phyloP scores from a whole-genome alignment of 2,888 invertebrate species.

The Drosophila picticornis region DNA sequence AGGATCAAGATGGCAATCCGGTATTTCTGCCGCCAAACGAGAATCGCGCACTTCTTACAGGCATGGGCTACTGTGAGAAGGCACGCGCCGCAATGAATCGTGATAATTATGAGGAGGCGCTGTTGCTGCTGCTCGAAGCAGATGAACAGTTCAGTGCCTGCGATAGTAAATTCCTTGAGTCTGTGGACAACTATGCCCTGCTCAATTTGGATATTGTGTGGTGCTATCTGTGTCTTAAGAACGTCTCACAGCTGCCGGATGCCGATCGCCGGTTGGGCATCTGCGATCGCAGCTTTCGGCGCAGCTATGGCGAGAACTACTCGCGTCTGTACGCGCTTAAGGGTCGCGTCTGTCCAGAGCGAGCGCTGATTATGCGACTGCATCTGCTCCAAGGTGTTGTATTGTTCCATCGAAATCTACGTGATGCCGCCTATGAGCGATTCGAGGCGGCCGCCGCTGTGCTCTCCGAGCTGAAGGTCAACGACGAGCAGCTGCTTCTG shows the following conservation, averaged over 20 bases:
- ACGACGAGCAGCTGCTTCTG: conserved; percentile 86
- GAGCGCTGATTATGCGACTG: conserved; percentile 91
- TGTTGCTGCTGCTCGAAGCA: conserved; percentile 91
- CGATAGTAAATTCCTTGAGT: conserved; percentile 86
- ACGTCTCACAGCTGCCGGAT: conserved; percentile 90
- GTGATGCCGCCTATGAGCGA: conserved; percentile 87
- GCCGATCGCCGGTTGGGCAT: conserved; percentile 89
- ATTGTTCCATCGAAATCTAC: conserved; percentile 91
- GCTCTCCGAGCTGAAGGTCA: conserved; percentile 88
- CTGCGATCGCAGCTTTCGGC: conserved; percentile 89
- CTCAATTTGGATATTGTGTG: conserved; percentile 95
- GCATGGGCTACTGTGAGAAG: conserved; percentile 92
- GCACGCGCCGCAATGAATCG: conserved; percentile 89
- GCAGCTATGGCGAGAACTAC: conserved; percentile 89
- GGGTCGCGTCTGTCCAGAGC: conserved; percentile 88
- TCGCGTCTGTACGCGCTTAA: conserved; percentile 88
- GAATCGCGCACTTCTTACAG: conserved; percentile 89
- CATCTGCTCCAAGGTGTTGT: conserved; percentile 93
- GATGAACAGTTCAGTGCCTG: conserved; percentile 89
- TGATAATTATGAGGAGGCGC: conserved; percentile 89
- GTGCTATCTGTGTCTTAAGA: conserved; percentile 92
- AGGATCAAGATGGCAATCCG: conserved; percentile 92
- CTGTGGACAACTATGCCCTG: conserved; percentile 93
- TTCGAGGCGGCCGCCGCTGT: conserved; percentile 89
- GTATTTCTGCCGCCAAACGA: conserved; percentile 90